Evolutionary conservation across 2,113 vertebrate species (phyloP).

Genomic region (Thymallus thymallus): DNA sequence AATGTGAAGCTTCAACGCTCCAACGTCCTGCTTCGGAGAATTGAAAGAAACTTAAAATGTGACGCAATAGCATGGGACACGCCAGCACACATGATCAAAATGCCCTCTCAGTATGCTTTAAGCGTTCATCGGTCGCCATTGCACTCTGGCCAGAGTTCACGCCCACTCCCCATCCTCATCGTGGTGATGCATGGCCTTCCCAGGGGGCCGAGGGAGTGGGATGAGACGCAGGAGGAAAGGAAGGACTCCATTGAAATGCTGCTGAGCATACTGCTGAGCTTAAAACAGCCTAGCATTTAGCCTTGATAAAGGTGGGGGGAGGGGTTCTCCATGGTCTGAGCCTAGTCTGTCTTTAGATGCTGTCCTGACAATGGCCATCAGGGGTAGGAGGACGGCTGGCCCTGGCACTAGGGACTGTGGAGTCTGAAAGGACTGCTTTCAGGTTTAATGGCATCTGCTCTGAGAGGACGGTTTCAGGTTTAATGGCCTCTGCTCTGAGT

Average conservation of each 20-base stretch:
- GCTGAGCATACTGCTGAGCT: background rate
- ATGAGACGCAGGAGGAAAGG: background rate
- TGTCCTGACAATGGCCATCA: conserved; percentile 33
- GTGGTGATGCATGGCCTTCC: conserved; percentile 30
- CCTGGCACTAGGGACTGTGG: conserved; percentile 30
- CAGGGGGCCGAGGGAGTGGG: background rate
- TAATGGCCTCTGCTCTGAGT: too few relatives aligned
- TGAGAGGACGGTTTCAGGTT: background rate
- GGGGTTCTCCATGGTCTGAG: background rate
- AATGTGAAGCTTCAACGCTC: conserved; percentile 30
- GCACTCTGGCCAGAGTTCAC: conserved; percentile 8
- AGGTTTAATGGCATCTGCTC: conserved; percentile 29
- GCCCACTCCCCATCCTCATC: conserved; percentile 29
- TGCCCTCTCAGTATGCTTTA: conserved; percentile 14
- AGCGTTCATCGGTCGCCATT: background rate
- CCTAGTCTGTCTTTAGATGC: conserved; percentile 25
- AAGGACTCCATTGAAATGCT: conserved; percentile 15
- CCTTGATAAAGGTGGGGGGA: too few relatives aligned
- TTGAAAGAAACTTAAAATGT: conserved; percentile 27
- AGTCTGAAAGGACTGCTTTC: conserved; percentile 40
- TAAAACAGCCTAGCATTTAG: background rate
- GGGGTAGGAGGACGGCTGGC: conserved; percentile 1
- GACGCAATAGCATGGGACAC: conserved; percentile 7
- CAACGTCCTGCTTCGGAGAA: conserved; percentile 22
- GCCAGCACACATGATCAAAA: background rate